Conservation (phyloP, 2,113 vertebrate species). For the Phasianus colchicus region DNA sequence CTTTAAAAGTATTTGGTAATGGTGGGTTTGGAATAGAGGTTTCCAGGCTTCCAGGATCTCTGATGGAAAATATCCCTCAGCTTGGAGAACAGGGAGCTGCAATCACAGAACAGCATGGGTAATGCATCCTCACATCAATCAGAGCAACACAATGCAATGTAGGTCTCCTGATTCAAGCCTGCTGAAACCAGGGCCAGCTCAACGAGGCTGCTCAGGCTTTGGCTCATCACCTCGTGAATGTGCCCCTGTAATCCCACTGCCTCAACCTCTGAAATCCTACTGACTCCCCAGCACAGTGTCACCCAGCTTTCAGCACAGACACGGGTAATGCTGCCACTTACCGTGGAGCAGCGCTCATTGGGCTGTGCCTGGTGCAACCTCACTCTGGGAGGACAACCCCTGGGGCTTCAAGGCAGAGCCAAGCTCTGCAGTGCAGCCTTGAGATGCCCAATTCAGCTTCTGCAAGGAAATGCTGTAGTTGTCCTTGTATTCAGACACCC, state of each 20-base stretch:
- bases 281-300: neutral
- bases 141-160: neutral
- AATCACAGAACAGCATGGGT: neutral
- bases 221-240: fast-evolving
- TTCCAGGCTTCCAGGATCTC: neutral
- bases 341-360: neutral
- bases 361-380: neutral
- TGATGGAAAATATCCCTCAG: neutral
- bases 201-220: neutral
- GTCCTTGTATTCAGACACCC: conserved; percentile 57
- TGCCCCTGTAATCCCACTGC: neutral
- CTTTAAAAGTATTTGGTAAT: neutral
- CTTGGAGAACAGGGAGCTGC: neutral
- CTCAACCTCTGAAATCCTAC: neutral
- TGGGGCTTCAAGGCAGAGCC: neutral
- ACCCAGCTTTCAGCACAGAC: neutral
- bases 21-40: neutral
- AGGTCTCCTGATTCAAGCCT: neutral
- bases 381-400: neutral
- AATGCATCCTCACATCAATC: neutral
- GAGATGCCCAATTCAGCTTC: neutral
- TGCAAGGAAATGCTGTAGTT: conserved; percentile 31
- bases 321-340: neutral
- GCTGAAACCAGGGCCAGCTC: neutral
- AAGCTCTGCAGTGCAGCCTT: neutral